Conservation (phyloP, 2,797 vertebrate genomes). For the Oryzias dopingdopingensis region DNA sequence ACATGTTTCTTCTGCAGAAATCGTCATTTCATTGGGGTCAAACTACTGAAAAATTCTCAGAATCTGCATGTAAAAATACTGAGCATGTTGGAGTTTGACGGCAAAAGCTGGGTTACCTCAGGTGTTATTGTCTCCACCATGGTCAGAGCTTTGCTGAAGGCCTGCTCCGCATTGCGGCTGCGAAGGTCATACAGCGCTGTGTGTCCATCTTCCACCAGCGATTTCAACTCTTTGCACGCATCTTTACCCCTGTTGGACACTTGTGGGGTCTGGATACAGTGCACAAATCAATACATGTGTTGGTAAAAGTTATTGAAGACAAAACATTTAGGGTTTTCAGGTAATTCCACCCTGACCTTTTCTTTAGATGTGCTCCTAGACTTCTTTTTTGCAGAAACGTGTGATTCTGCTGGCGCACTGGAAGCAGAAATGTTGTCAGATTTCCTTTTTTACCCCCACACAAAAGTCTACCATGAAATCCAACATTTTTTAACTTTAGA, state of each 20-base stretch:
- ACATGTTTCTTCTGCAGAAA: no score
- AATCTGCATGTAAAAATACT: background rate
- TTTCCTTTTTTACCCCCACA: no score
- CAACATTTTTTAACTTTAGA: background rate
- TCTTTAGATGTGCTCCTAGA: slow-evolving; percentile 18
- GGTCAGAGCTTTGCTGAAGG: slow-evolving; percentile 79
- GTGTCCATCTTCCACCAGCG: slow-evolving; percentile 75
- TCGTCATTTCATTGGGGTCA: no score
- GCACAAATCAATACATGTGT: background rate
- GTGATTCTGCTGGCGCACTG: slow-evolving; percentile 24
- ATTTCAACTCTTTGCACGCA: slow-evolving; percentile 49
- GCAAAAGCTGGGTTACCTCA: slow-evolving; percentile 68
- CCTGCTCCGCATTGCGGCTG: slow-evolving; percentile 81
- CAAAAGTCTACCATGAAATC: no score
- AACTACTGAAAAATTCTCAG: background rate
- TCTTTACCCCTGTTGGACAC: background rate
- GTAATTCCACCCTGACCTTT: background rate
- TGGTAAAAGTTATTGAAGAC: no score
- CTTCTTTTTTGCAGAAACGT: slow-evolving; percentile 29
- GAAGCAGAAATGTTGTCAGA: slow-evolving; percentile 19
- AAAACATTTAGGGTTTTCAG: no score
- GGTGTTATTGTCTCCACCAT: slow-evolving; percentile 65
- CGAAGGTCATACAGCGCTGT: slow-evolving; percentile 77
- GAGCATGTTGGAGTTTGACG: background rate
- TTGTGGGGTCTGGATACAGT: slow-evolving; percentile 3